Base-by-base conservation (phyloP, 2,113 vertebrate species). In the Dasyornis broadbenti region DNA sequence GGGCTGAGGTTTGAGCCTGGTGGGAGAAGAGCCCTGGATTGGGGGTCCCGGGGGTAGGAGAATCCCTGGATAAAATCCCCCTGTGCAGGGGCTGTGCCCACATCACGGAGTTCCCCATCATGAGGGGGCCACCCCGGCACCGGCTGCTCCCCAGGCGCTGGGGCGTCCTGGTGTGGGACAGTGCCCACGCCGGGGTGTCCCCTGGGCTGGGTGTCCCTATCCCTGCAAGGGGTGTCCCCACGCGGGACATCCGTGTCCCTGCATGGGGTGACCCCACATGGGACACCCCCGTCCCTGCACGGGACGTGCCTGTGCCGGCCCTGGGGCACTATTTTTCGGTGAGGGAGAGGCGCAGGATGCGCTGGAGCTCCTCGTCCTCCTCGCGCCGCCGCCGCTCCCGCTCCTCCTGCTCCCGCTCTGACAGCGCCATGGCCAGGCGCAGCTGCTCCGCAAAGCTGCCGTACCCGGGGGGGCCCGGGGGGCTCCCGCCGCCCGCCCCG, bases 291-390 rank as follows among this genome's bases (percentile, higher is more conserved):
- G 8, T 50, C 57, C 50, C 76, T 1, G 2, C 13, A 5, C 0
- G n/a, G 63, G 64, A 14, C 6, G 5, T 47, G 37, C 56, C 44
- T 2, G 45, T 65, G 57, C 75, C 15, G 6, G 3, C 15, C 63
- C 33, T 3, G 7, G 61, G 13, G 11, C 1, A 65, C 97, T 98
- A 99, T 98, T 99, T 99, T 88, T 99, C 99, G 0, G 98, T 99
- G 97, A 99, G 99, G 13, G 99, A 99, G 83, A 99, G 98, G 94
- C 97, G 98, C 90, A 99, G 97, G 97, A 98, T 99, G 87, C 99
- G 98, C 97, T 99, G 98, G 2, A 99, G 95, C 97, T 99, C 99
- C 47, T 99, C 99, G 4, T 99, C 99, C 66, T 98, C 97, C 89
- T 97, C 94, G 2, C 59, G 57, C 60, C 96, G 98, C 54, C 93